Base-by-base conservation (phyloP, 1,140 invertebrate genomes). In the Fopius arisanus region DNA sequence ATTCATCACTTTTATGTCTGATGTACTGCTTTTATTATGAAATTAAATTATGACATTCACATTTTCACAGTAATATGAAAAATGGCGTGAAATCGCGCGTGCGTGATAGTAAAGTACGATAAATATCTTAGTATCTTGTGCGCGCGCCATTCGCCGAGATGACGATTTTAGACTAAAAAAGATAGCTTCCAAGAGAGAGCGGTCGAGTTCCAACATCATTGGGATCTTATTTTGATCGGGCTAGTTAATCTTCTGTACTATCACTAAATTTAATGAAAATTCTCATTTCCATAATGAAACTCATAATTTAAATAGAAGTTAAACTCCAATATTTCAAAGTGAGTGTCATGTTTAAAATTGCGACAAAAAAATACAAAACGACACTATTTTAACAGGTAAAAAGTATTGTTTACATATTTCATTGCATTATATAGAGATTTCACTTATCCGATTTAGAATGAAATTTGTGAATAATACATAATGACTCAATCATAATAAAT, bases 351-450 rank as follows among this genome's bases (percentile, higher is more conserved):
- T 73, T 70, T 73, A 79, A 80, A 78, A 48, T 75, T 74, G 75
- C 74, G 69, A 77, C 41, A 74, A 26, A 78, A 81, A 75, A 79
- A 77, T 75, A 72, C 77, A 74, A 82, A 74, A 79, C 80, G 79
- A 81, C 78, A 87, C 87, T 86, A 86, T 83, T 78, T 80, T 85
- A 80, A 81, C 84, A 86, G 86, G 86, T 87, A 48, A 72, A 72
- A 67, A 26, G 16, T 51, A 67, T 41, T 16, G 66, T 65, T 43
- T 72, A 65, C 66, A 66, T 72, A 14, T 43, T 26, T 29, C 5
- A 28, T 48, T 31, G 41, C 19, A 1, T 63, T 66, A 28, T 23
- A 26, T 67, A 16, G 31, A 43, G 14, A 43, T n/a, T 3, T 10
- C 14, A 48, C 43, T 19, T n/a, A 48, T 12, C n/a, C 16, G 16